Evolutionary conservation across 1,140 invertebrate genomes (phyloP).

Genomic region (Drosophila insularis): DNA sequence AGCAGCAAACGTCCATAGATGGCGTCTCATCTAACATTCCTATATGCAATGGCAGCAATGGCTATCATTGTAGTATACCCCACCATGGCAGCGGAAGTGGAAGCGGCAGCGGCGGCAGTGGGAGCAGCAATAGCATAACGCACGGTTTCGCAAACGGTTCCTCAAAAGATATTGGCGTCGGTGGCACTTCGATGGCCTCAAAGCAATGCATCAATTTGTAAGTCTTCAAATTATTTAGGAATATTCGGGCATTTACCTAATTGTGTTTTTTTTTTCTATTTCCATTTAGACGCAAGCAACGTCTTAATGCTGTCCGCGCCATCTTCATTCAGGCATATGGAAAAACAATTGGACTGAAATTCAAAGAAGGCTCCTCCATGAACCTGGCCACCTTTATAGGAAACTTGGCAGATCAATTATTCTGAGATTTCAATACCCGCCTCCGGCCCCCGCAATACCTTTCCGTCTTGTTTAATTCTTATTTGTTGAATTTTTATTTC

Average conservation of each 20-base stretch:
- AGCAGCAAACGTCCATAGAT: slow-evolving; percentile 42
- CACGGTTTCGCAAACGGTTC: slow-evolving; percentile 82
- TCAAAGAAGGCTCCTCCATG: slow-evolving; percentile 79
- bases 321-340: slow-evolving; percentile 81
- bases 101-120: slow-evolving; percentile 82
- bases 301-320: slow-evolving; percentile 83
- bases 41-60: slow-evolving; percentile 78
- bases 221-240: slow-evolving; percentile 17
- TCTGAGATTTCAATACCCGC: slow-evolving; percentile 32
- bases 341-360: slow-evolving; percentile 82
- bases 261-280: background rate
- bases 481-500: background rate
- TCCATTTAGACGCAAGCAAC: slow-evolving; percentile 83
- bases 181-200: slow-evolving; percentile 32
- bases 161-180: slow-evolving; percentile 54
- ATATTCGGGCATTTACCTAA: background rate
- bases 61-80: slow-evolving; percentile 83
- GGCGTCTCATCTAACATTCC: slow-evolving; percentile 72
- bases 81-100: slow-evolving; percentile 79
- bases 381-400: slow-evolving; percentile 75
- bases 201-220: slow-evolving; percentile 67
- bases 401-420: slow-evolving; percentile 72
- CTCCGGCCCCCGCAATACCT: slow-evolving; percentile 1
- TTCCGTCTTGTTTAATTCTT: slow-evolving; percentile 8
- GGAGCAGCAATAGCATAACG: slow-evolving; percentile 84